These are phyloP conservation scores for Anser cygnoides DNA, from an alignment of 2,113 vertebrate species.

Conservation along the genomic window DNA sequence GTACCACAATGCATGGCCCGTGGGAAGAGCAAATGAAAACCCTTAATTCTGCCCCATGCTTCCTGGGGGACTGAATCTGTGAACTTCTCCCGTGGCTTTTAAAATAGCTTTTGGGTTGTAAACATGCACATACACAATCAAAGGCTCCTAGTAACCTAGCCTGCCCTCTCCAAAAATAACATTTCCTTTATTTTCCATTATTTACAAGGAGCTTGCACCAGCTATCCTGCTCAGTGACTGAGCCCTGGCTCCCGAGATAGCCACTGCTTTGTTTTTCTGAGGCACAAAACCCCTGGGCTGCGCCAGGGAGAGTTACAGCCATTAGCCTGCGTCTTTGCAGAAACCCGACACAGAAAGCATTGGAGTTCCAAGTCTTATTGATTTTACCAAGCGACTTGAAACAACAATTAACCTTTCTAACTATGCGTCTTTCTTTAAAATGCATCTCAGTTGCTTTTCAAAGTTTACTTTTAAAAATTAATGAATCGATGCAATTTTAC, in stretches of 20 bases:
- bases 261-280: not conserved
- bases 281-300: not conserved
- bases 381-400: not conserved
- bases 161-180: not conserved
- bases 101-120: too few species aligned
- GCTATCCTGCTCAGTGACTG: rapidly evolving
- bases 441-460: not conserved
- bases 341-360: not conserved
- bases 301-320: not conserved
- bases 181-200: not conserved
- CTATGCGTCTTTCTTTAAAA: not conserved
- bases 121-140: rapidly evolving
- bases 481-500: not conserved
- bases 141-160: not conserved
- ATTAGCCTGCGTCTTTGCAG: not conserved
- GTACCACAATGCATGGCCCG: not conserved
- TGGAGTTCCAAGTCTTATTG: not conserved
- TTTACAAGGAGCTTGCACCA: not conserved
- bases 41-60: not conserved
- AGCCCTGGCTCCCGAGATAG: not conserved
- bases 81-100: not conserved
- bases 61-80: not conserved
- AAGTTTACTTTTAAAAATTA: constrained; percentile 5
- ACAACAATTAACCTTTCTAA: constrained; percentile 43
- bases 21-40: not conserved